Base-by-base conservation (phyloP, 2,797 vertebrate genomes). In the Enteromius anoplus region DNA sequence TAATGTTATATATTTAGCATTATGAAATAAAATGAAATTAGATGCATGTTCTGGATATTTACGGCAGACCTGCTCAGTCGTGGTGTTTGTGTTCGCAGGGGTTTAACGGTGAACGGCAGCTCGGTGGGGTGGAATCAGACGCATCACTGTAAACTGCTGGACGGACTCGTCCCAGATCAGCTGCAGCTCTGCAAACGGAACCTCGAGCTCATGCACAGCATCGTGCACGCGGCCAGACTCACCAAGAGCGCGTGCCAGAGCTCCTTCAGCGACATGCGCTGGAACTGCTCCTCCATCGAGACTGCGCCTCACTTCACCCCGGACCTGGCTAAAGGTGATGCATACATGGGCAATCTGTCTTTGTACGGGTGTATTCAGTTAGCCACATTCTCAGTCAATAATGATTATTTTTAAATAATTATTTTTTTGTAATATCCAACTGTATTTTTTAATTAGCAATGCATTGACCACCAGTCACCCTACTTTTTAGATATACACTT, bases 231-330 rank as follows among this genome's bases (percentile, higher is more conserved):
- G 0, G 94, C 94, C 21, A 90, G 73, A 4, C 84, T 87, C 1
- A 93, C 92, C 2, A 91, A 92, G 75, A 68, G 42, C 10, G 26
- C 89, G 55, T 95, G 95, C 87, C 93, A 91, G 87, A 84, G 84
- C 47, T 86, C 91, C 32, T 94, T 95, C 0, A 73, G 89, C 0
- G 93, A 92, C 85, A 94, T 94, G 93, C 88, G 94, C 8, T 95
- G 95, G 95, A 95, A 95, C 89, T 95, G 95, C 77, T 94, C 95
- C 10, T 94, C 93, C 62, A 62, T 94, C 78, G 90, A 84, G 8
- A 83, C 71, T 0, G 94, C 94, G 2, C 94, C 94, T 42, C 77
- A 88, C 76, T 94, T 94, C 32, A 89, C 89, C 0, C 93, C 93
- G 0, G 94, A 95, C 42, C 90, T 95, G 80, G 80, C 81, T 4